Percentiles rank a stretch among this genome's conserved stretches.
phyloP scores from a whole-genome alignment of 1,140 invertebrate genomes.

The Trachymyrmex septentrionalis region DNA sequence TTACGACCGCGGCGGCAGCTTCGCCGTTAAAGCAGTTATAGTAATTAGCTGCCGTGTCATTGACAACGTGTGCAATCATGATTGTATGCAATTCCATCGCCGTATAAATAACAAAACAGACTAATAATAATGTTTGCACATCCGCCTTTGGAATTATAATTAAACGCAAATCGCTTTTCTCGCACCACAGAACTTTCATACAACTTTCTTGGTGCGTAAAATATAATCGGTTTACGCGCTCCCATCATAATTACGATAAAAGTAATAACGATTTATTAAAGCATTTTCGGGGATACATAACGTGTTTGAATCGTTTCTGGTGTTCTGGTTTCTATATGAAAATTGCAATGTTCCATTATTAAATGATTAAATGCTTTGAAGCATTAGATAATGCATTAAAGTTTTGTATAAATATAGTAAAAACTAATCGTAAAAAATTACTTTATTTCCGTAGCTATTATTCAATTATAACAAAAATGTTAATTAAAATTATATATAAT shows the following conservation, averaged over 20 bases:
- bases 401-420: background rate
- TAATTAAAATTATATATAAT: background rate
- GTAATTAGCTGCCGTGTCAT: conserved; percentile 60
- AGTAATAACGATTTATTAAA: conserved; percentile 52
- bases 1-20: conserved; percentile 47
- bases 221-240: conserved; percentile 58
- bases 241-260: conserved; percentile 51
- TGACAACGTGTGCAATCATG: conserved; percentile 38
- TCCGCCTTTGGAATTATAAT: conserved; percentile 54
- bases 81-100: background rate
- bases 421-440: background rate
- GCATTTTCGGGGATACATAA: background rate
- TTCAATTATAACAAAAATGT: background rate
- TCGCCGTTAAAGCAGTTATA: conserved; percentile 52
- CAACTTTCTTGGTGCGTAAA: conserved; percentile 62
- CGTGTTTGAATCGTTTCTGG: background rate
- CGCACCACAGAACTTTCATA: conserved; percentile 44
- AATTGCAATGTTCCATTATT: conserved; percentile 20
- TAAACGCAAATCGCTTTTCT: conserved; percentile 53
- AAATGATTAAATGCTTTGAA: conserved; percentile 17
- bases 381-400: background rate
- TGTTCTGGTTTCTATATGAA: background rate
- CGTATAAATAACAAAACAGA: conserved; percentile 57
- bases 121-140: conserved; percentile 37
- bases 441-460: background rate